Base-by-base conservation (phyloP, 2,113 vertebrate species). In the Beaufortia kweichowensis region DNA sequence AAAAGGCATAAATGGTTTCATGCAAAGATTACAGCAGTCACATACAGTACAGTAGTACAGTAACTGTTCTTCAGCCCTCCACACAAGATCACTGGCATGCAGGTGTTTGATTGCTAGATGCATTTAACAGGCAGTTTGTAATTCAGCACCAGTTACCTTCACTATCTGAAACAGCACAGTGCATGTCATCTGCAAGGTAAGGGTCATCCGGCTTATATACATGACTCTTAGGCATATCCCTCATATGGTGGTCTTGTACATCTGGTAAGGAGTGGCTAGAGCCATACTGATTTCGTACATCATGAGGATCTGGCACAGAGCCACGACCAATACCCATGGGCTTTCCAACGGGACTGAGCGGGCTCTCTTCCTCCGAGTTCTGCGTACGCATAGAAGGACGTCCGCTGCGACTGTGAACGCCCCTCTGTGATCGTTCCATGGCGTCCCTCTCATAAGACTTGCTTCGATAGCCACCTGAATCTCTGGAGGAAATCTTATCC, bases 241-340 rank as follows among this genome's bases (percentile, higher is more conserved):
- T 98, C 85, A 94, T 93, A 76, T 98, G 96, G 80, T 98, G 96
- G 81, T 98, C 96, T 88, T 99, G 97, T 79, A 99, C 97, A 75
- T 99, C 97, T 85, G 97, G 97, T 90, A 99, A 92, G 6, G 97
- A 99, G 91, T 99, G 97, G 87, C 97, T 99, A 82, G 97, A 98
- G 82, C 97, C 97, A 83, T 98, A 98, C 82, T 94, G 96, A 70
- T 96, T 94, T 84, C 96, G 94, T 75, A 92, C 91, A 43, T 98
- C 97, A 77, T 93, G 92, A 66, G 95, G 88, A 28, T 96, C 91
- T 0, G 93, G 26, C 39, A 89, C 93, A 0, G 89, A 79, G 3
- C 92, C 85, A 24, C 94, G 93, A 17, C 95, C 93, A 21, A 92
- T 92, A 33, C 94, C 94, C 71, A 95, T 87, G 4, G 91, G 89